Conservation (phyloP, 2,888 invertebrate species). For the Slavum lentiscoides region DNA sequence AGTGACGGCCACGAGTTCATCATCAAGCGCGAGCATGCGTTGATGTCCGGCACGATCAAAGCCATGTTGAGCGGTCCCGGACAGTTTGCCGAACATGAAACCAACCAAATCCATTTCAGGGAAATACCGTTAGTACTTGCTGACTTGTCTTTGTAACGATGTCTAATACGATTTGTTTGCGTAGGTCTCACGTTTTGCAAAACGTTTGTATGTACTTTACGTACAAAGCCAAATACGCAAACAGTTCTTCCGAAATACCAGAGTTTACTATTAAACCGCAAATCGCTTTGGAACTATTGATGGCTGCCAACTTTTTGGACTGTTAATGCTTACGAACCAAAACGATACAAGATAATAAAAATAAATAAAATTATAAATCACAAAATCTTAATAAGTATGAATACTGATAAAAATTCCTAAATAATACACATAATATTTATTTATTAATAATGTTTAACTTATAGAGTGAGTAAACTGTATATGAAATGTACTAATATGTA, state of each 20-base stretch:
- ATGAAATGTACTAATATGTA: too few relatives aligned
- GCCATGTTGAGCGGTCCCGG: slow-evolving; percentile 98
- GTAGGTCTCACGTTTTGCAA: slow-evolving; percentile 93
- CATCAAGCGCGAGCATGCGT: slow-evolving; percentile 94
- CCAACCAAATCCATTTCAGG: slow-evolving; percentile 97
- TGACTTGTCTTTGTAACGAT: not conserved
- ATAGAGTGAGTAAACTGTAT: too few relatives aligned
- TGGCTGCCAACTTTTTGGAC: slow-evolving; percentile 99
- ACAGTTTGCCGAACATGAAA: slow-evolving; percentile 98
- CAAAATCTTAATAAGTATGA: not conserved
- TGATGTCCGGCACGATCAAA: slow-evolving; percentile 97
- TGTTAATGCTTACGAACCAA: slow-evolving; percentile 68
- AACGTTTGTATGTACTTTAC: slow-evolving; percentile 99
- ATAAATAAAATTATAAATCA: not conserved
- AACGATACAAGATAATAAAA: too few relatives aligned
- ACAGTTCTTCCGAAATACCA: slow-evolving; percentile 99
- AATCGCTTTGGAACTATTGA: slow-evolving; percentile 94
- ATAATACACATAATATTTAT: too few relatives aligned
- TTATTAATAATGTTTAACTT: too few relatives aligned
- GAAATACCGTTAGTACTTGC: slow-evolving; percentile 87
- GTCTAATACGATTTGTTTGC: slow-evolving; percentile 58
- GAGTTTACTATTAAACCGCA: slow-evolving; percentile 99
- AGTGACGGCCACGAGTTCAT: slow-evolving; percentile 90
- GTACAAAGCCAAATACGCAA: slow-evolving; percentile 97
- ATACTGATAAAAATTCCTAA: not conserved